These are phyloP conservation scores for Alcis repandata DNA, from an alignment of 2,888 invertebrate genomes.

Conservation along the genomic window DNA sequence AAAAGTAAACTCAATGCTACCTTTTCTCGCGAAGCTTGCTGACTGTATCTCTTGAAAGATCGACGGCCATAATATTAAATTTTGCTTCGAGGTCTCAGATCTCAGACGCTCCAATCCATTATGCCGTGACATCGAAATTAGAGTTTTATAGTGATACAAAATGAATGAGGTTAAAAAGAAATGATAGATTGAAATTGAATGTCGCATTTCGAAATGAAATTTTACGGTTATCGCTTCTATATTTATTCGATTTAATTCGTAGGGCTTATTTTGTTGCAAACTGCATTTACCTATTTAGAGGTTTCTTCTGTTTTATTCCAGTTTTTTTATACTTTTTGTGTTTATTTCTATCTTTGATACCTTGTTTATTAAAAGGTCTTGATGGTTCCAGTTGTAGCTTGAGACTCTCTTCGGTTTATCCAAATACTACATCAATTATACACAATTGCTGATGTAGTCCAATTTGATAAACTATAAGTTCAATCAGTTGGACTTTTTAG, in stretches of 20 bases:
- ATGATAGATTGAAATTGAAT: slow-evolving; percentile 49
- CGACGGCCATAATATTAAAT: slow-evolving; percentile 78
- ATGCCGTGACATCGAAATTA: slow-evolving; percentile 73
- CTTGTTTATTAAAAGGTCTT: too few relatives aligned
- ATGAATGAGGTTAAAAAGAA: slow-evolving; percentile 54
- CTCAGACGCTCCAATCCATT: slow-evolving; percentile 76
- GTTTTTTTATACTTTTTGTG: too few relatives aligned
- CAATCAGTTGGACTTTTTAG: too few relatives aligned
- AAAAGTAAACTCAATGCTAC: neutral
- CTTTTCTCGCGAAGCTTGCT: slow-evolving; percentile 14
- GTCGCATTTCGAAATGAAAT: slow-evolving; percentile 14
- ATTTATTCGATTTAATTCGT: neutral
- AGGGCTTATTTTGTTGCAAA: neutral
- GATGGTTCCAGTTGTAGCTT: too few relatives aligned
- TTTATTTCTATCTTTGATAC: too few relatives aligned
- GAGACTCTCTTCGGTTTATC: too few relatives aligned
- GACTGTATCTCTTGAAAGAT: slow-evolving; percentile 55
- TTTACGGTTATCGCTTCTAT: slow-evolving; percentile 3
- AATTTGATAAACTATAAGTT: too few relatives aligned
- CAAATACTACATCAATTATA: too few relatives aligned
- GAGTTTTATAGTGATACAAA: slow-evolving; percentile 66
- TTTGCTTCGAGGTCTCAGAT: slow-evolving; percentile 68
- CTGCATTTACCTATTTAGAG: neutral
- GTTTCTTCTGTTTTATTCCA: too few relatives aligned
- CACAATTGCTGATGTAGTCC: too few relatives aligned